phyloP scores from a whole-genome alignment of 2,113 vertebrate genomes.

The Oncorhynchus masou region DNA sequence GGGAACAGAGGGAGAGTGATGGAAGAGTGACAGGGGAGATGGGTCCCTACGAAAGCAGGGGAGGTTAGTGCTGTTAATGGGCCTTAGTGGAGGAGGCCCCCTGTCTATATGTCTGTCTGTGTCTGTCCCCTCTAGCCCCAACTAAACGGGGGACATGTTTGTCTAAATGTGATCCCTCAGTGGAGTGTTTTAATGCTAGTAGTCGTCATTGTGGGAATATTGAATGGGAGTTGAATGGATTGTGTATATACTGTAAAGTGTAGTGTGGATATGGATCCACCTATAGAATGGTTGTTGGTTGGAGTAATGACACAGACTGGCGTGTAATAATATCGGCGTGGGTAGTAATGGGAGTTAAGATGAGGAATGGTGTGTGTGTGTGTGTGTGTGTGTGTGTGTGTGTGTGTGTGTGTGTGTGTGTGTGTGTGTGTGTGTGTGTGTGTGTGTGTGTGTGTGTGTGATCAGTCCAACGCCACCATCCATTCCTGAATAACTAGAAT shows the following conservation, averaged over 20 bases:
- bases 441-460: constrained; percentile 5
- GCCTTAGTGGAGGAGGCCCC: background rate
- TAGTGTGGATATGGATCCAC: background rate
- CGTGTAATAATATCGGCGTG: background rate
- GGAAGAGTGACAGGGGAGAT: constrained; percentile 3
- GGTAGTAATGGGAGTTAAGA: background rate
- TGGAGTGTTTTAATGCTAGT: constrained; percentile 11
- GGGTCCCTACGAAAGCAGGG: background rate
- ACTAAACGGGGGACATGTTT: constrained; percentile 43
- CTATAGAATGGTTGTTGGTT: background rate
- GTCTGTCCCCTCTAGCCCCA: background rate
- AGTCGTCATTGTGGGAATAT: background rate
- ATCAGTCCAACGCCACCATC: background rate
- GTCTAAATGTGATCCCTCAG: constrained; percentile 37
- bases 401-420: background rate
- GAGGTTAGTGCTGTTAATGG: constrained; percentile 10
- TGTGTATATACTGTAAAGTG: background rate
- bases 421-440: constrained; percentile 1
- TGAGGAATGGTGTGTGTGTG: background rate
- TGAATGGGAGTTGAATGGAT: background rate
- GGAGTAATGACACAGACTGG: background rate
- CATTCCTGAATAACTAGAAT: constrained; percentile 22
- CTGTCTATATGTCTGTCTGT: background rate
- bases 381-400: background rate
- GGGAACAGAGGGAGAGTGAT: constrained; percentile 16